phyloP scores from a whole-genome alignment of 2,888 invertebrate genomes.

The Micoletzkya japonica region DNA sequence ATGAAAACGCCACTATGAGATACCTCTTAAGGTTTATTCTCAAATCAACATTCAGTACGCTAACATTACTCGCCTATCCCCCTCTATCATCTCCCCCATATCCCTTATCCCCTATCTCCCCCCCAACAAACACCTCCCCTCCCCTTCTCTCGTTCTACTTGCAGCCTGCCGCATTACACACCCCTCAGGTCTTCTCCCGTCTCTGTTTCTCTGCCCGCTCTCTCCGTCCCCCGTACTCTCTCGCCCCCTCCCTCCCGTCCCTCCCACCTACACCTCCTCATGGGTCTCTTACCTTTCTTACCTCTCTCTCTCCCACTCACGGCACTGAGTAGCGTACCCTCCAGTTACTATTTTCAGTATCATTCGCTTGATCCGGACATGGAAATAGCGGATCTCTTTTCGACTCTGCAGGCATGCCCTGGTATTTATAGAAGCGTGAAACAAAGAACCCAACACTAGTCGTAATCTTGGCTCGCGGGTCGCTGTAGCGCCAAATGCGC shows the following conservation, averaged over 20 bases:
- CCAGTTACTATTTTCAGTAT: too few species aligned
- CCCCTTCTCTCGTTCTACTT: background rate
- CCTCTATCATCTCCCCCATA: background rate
- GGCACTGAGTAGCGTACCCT: too few species aligned
- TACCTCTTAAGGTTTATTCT: too few species aligned
- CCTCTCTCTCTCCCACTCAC: too few species aligned
- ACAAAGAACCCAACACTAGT: too few species aligned
- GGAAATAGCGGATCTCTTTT: too few species aligned
- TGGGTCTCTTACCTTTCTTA: constrained; percentile 1
- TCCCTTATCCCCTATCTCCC: background rate
- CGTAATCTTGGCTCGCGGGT: background rate
- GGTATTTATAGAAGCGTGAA: too few species aligned
- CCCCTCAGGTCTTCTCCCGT: background rate
- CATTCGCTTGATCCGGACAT: too few species aligned
- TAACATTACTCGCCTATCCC: background rate
- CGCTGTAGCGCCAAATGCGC: background rate
- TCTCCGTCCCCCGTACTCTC: background rate
- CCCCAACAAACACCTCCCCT: background rate
- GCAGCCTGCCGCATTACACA: background rate
- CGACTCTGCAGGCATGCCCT: too few species aligned
- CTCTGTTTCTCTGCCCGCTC: background rate
- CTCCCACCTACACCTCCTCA: background rate
- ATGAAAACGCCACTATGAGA: too few species aligned
- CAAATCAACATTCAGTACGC: too few species aligned
- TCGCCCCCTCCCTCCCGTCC: background rate